Conservation (phyloP, 2,797 vertebrate genomes). For the Sylvia borin region DNA sequence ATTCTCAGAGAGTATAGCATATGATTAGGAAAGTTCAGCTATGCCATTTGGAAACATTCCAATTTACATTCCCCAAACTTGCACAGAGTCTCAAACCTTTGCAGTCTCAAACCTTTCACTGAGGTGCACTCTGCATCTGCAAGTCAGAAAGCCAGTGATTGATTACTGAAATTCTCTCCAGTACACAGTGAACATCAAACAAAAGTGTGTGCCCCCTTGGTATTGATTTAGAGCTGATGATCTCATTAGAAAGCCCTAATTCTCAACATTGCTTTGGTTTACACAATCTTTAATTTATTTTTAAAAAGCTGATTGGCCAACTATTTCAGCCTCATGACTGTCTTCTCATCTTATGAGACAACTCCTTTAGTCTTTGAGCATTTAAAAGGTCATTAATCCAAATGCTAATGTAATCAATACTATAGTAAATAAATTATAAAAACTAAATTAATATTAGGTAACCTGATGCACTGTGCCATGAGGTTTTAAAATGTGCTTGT, state of each 20-base stretch:
- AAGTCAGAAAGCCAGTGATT: neutral
- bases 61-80: neutral
- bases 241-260: conserved; percentile 56
- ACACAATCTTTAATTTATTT: conserved; percentile 50
- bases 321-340: conserved; percentile 39
- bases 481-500: conserved; percentile 63
- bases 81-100: neutral
- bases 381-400: conserved; percentile 85
- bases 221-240: conserved; percentile 52
- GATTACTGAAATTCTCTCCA: conserved; percentile 51
- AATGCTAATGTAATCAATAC: conserved; percentile 84
- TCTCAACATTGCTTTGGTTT: conserved; percentile 40
- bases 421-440: conserved; percentile 83
- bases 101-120: neutral
- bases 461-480: conserved; percentile 62
- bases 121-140: neutral
- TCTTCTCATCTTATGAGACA: conserved; percentile 18
- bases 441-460: conserved; percentile 82
- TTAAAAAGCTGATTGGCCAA: conserved; percentile 53
- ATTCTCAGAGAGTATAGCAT: neutral
- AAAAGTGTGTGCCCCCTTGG: neutral
- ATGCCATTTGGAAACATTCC: neutral
- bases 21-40: neutral
- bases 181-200: conserved; percentile 13
- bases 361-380: conserved; percentile 51